A percentile compares a stretch with the other conserved stretches of the same genome.
Evolutionary conservation across 2,113 vertebrate genomes (phyloP).

Genomic region (Leptobrachium leishanense): DNA sequence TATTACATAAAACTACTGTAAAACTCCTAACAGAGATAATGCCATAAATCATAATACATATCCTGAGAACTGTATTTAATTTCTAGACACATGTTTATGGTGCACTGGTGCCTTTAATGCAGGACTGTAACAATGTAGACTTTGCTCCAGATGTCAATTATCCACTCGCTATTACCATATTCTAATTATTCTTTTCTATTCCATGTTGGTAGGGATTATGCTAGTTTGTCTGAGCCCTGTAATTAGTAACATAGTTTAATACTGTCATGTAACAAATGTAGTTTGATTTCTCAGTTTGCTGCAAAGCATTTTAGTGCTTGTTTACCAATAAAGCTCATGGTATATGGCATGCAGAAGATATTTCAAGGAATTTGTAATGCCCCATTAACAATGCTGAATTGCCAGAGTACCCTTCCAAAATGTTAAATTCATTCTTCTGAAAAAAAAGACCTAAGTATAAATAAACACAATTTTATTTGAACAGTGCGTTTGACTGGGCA

Average conservation of each 20-base stretch:
- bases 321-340: slow-evolving; percentile 40
- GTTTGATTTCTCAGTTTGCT: slow-evolving; percentile 29
- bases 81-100: slow-evolving; percentile 2
- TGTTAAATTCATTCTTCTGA: slow-evolving; percentile 21
- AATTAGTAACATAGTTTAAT: slow-evolving; percentile 44
- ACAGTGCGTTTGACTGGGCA: not conserved
- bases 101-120: slow-evolving; percentile 11
- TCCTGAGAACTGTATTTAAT: not conserved
- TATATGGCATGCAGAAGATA: slow-evolving; percentile 34
- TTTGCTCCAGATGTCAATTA: slow-evolving; percentile 12
- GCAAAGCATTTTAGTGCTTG: slow-evolving; percentile 35
- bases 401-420: slow-evolving; percentile 30
- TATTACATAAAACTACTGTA: too few species aligned
- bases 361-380: slow-evolving; percentile 44
- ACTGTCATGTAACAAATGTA: slow-evolving; percentile 43
- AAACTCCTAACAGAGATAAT: too few species aligned
- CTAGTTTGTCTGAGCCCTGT: slow-evolving; percentile 43
- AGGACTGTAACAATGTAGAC: slow-evolving; percentile 27
- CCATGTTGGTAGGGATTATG: slow-evolving; percentile 39
- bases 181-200: slow-evolving; percentile 45
- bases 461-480: slow-evolving; percentile 23
- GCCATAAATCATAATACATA: not conserved
- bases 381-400: slow-evolving; percentile 44
- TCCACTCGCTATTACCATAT: slow-evolving; percentile 40
- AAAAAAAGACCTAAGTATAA: slow-evolving; percentile 23